Evolutionary conservation across 1,140 invertebrate species (phyloP).

Genomic region (Brachionus asplanchnoidis): DNA sequence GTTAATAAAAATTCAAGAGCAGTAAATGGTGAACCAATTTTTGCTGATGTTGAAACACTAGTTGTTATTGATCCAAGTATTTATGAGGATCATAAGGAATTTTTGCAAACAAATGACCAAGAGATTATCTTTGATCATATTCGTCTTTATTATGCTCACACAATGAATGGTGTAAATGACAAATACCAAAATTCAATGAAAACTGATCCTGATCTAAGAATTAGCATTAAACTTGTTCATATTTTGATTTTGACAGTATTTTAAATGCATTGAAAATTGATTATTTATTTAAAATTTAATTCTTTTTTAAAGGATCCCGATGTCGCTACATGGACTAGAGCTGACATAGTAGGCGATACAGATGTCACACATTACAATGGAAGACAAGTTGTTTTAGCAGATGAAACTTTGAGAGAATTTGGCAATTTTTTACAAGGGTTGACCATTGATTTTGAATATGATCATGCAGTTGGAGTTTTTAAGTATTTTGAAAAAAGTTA

Average conservation of each 20-base stretch:
- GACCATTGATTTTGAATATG: background rate
- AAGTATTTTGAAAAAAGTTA: background rate
- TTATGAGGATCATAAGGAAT: background rate
- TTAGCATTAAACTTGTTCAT: background rate
- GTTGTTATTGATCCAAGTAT: background rate
- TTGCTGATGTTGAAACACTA: slow-evolving; percentile 7
- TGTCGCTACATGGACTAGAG: background rate
- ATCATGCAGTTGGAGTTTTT: slow-evolving; percentile 30
- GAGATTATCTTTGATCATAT: background rate
- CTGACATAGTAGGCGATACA: background rate
- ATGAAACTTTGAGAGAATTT: background rate
- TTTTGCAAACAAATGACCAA: background rate
- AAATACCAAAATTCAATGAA: slow-evolving; percentile 5
- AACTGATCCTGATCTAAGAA: slow-evolving; percentile 21
- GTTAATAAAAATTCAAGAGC: background rate
- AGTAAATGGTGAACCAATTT: background rate
- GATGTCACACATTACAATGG: background rate
- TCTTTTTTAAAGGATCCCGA: background rate
- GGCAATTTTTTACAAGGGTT: background rate
- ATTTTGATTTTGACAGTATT: slow-evolving; percentile 26
- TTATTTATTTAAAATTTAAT: background rate
- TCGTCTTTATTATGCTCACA: background rate
- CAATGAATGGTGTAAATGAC: background rate
- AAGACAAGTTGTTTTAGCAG: background rate
- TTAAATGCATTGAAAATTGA: background rate